Evolutionary conservation across 2,797 vertebrate species (phyloP).

Genomic region (Rhinoraja longicauda): DNA sequence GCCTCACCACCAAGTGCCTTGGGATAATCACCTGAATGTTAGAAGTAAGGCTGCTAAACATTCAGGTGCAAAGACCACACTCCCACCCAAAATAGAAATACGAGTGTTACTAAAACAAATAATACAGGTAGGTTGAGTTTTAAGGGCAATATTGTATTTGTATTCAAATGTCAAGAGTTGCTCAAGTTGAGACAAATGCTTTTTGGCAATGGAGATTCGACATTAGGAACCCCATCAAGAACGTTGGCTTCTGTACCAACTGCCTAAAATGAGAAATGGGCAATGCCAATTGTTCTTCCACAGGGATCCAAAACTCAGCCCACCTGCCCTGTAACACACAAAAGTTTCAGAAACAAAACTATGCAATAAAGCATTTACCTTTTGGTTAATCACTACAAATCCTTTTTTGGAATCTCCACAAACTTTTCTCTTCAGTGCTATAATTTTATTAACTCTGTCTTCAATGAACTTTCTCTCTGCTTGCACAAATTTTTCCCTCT

Average conservation of each 20-base stretch:
- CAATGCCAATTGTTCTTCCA: neutral
- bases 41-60: neutral
- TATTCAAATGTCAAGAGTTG: neutral
- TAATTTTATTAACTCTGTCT: conserved; percentile 87
- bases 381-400: conserved; percentile 94
- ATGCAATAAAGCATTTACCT: conserved; percentile 62
- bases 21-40: neutral
- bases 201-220: neutral
- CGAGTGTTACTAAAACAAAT: neutral
- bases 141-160: neutral
- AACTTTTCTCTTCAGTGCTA: conserved; percentile 79
- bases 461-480: conserved; percentile 95
- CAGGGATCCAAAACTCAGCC: neutral
- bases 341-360: no score
- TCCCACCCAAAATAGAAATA: neutral
- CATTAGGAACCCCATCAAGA: neutral
- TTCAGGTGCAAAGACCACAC: neutral
- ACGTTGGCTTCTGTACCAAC: no score
- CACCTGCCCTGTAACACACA: no score
- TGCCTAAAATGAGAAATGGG: neutral
- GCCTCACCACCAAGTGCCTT: no score
- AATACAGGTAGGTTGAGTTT: neutral
- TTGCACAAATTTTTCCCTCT: conserved; percentile 87
- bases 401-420: conserved; percentile 78
- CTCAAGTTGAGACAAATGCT: neutral